A percentile compares a stretch with the other conserved stretches of the same genome.
These are phyloP conservation scores for Aphis craccivora DNA, from an alignment of 1,140 invertebrate species.

Conservation along the genomic window DNA sequence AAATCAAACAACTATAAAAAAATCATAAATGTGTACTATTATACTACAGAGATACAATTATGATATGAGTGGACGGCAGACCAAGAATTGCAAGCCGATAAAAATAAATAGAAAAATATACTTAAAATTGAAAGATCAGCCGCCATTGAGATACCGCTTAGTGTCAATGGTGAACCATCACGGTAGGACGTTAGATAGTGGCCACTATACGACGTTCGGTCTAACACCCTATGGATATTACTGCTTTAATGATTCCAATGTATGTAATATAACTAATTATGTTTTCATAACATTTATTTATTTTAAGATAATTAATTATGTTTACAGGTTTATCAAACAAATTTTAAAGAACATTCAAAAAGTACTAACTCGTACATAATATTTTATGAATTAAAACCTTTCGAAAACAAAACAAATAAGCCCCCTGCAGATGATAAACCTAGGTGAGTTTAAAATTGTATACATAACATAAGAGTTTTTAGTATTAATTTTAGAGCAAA, in stretches of 20 bases:
- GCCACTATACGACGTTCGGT: conserved; percentile 95
- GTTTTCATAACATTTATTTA: not conserved
- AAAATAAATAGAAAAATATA: too few species aligned
- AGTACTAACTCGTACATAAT: conserved; percentile 88
- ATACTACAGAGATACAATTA: conserved; percentile 66
- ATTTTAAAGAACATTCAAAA: conserved; percentile 75
- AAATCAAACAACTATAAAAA: not conserved
- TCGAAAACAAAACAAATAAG: conserved; percentile 56
- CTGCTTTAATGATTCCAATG: conserved; percentile 81
- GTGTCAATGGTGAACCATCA: conserved; percentile 95
- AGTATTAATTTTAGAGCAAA: too few species aligned
- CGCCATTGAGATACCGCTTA: conserved; percentile 77
- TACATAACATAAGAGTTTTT: too few species aligned
- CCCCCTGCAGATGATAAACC: too few species aligned
- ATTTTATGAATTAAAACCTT: conserved; percentile 81
- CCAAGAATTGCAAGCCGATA: too few species aligned
- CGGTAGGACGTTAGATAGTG: conserved; percentile 92
- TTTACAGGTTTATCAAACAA: conserved; percentile 70
- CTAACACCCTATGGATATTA: conserved; percentile 85
- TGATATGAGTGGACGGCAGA: too few species aligned
- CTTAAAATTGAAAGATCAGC: too few species aligned
- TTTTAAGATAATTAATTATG: conserved; percentile 23
- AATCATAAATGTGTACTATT: not conserved
- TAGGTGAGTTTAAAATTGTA: too few species aligned
- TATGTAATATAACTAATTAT: conserved; percentile 64